These are phyloP conservation scores for Zenarchopterus dispar DNA, from an alignment of 2,797 vertebrate genomes.

Conservation along the genomic window DNA sequence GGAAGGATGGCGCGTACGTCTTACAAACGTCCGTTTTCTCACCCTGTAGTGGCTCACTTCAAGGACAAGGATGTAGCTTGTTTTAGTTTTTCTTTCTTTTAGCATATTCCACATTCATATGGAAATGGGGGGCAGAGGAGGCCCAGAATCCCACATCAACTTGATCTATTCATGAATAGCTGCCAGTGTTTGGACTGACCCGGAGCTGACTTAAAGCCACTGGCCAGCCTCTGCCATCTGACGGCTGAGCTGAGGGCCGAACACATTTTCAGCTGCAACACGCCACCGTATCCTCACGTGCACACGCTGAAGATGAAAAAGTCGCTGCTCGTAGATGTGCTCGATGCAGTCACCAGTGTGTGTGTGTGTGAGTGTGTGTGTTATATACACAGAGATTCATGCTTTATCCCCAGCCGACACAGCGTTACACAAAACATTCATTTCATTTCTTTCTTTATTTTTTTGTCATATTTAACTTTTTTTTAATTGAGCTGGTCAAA, in stretches of 20 bases:
- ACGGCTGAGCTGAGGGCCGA: conserved; percentile 85
- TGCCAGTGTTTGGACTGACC: conserved; percentile 96
- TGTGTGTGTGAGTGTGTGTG: conserved; percentile 33
- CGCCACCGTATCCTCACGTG: not conserved
- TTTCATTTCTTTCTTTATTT: too few species aligned
- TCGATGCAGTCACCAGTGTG: not conserved
- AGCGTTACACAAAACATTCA: conserved; percentile 14
- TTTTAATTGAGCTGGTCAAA: too few species aligned
- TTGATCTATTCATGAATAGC: conserved; percentile 98
- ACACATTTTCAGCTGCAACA: conserved; percentile 83
- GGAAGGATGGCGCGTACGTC: conserved; percentile 41
- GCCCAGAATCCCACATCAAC: conserved; percentile 92
- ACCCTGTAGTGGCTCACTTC: conserved; percentile 86
- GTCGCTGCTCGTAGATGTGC: conserved; percentile 26
- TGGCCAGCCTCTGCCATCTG: conserved; percentile 84
- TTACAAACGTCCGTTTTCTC: conserved; percentile 83
- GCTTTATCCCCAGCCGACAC: conserved; percentile 76
- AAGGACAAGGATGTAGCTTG: conserved; percentile 85
- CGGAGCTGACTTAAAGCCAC: conserved; percentile 90
- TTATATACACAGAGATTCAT: conserved; percentile 76
- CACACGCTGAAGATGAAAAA: conserved; percentile 39
- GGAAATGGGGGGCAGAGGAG: conserved; percentile 93
- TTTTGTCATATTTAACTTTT: too few species aligned
- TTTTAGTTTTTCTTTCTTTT: conserved; percentile 63
- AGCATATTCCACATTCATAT: conserved; percentile 99